Conservation (phyloP, 1,140 invertebrate species). For the Pemphigus obesinymphae region DNA sequence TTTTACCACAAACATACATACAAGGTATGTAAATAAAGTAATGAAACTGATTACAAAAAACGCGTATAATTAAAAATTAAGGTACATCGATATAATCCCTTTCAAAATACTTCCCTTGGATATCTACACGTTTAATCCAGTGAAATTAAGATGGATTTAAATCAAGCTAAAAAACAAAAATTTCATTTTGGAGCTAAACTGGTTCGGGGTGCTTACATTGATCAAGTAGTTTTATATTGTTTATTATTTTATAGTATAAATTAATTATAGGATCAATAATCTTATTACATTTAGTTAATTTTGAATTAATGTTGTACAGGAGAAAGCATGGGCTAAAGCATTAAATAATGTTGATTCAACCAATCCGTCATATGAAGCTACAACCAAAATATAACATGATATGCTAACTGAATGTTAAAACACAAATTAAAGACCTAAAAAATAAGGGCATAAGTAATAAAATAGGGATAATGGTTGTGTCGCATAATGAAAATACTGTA, state of each 20-base stretch:
- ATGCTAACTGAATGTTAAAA: slow-evolving; percentile 78
- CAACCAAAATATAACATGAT: slow-evolving; percentile 83
- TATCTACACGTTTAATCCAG: no score
- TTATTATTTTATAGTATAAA: no score
- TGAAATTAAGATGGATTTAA: slow-evolving; percentile 86
- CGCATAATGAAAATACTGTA: slow-evolving; percentile 97
- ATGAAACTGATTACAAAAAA: no score
- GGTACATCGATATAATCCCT: no score
- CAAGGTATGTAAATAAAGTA: no score
- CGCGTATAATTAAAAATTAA: no score
- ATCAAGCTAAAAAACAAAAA: slow-evolving; percentile 88
- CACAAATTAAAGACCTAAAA: slow-evolving; percentile 72
- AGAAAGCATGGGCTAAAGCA: slow-evolving; percentile 78
- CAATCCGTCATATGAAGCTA: slow-evolving; percentile 85
- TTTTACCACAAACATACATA: no score
- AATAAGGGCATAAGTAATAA: slow-evolving; percentile 64
- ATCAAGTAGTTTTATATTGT: slow-evolving; percentile 52
- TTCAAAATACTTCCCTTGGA: no score
- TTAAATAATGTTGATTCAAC: slow-evolving; percentile 93
- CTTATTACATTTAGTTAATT: no score
- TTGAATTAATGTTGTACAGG: slow-evolving; percentile 63
- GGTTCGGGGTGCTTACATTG: slow-evolving; percentile 95
- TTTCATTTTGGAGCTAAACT: slow-evolving; percentile 98
- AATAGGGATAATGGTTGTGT: slow-evolving; percentile 94
- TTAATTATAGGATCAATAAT: no score